phyloP scores from a whole-genome alignment of 37 sponge, comb jelly and placozoan genomes.

The Halichondria panicea region DNA sequence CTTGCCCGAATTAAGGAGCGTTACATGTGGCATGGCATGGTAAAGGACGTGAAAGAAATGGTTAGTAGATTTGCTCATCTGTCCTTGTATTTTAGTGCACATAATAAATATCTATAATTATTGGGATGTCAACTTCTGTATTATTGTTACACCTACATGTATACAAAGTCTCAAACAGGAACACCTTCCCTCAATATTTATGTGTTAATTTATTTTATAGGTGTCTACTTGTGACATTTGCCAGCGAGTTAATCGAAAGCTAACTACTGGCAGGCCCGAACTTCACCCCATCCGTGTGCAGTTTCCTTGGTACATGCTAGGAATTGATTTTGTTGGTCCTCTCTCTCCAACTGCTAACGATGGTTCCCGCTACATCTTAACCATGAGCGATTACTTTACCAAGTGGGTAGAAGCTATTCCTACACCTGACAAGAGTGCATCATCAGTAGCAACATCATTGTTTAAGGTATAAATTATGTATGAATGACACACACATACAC shows the following conservation, averaged over 20 bases:
- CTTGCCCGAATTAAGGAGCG: too few species aligned
- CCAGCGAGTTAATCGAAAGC: constrained; percentile 51
- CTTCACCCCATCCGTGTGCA: constrained; percentile 58
- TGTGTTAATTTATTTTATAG: too few species aligned
- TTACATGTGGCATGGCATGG: too few species aligned
- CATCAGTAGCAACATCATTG: constrained; percentile 34
- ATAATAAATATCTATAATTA: too few species aligned
- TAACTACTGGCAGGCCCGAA: constrained; percentile 46
- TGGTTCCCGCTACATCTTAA: constrained; percentile 50
- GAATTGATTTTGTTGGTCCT: constrained; percentile 76
- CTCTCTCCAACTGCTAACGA: constrained; percentile 23
- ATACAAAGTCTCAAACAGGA: too few species aligned
- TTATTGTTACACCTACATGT: too few species aligned
- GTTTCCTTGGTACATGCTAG: constrained; percentile 58
- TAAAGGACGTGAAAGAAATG: too few species aligned
- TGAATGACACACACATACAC: background rate
- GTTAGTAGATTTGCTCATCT: too few species aligned
- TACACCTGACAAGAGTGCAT: constrained; percentile 39
- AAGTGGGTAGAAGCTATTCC: constrained; percentile 68
- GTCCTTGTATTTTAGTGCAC: too few species aligned
- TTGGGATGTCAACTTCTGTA: too few species aligned
- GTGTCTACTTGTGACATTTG: constrained; percentile 74
- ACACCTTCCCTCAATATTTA: too few species aligned
- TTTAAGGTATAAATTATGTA: constrained; percentile 47
- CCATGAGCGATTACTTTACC: constrained; percentile 71